Evolutionary conservation across 2,113 vertebrate genomes (phyloP), one percentile per base, ranked within the genome.

Genomic region (Stegastes partitus): DNA sequence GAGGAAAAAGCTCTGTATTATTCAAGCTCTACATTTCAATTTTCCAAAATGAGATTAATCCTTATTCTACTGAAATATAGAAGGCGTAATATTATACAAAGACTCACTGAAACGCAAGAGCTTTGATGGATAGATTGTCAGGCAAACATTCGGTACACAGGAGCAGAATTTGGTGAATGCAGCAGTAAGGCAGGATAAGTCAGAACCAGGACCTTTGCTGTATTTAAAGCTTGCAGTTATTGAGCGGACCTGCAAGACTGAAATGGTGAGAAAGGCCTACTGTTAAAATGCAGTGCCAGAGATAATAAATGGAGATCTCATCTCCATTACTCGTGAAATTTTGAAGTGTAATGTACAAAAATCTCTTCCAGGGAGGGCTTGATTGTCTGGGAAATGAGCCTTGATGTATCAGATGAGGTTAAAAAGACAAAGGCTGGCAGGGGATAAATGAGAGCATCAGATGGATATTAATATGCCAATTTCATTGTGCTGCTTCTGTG

Each of bases 81-180:
- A 53, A 19, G 53, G 10, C 3, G 11, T 62, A 71, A 63, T 22
- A 45, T 58, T 71, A 90, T 89, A 90, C 83, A 92, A 74, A 90
- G n/a, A 39, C 51, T 81, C 59, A 39, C 64, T 77, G 67, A 90
- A 71, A 70, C 15, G 49, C 50, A 70, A 78, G 58, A 58, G 54
- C 55, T 82, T 44, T 64, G 54, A 26, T 58, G 50, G 18, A 81
- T 61, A 84, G 93, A 94, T 93, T 94, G 93, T 94, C 93, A 87
- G 68, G 89, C 90, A 88, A 87, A 80, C 63, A 83, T 34, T 76
- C 0, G 18, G 16, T 37, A 77, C 51, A 74, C 21, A 55, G 73
- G 53, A 78, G 42, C 44, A 28, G 44, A 23, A 54, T 74, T 82
- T 68, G 57, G 39, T 62, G 42, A 77, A 81, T 23, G 31, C 67